Percentiles rank a stretch among this genome's conserved stretches.
Evolutionary conservation across 2,113 vertebrate genomes (phyloP).

Genomic region (Trematocara marginatum): DNA sequence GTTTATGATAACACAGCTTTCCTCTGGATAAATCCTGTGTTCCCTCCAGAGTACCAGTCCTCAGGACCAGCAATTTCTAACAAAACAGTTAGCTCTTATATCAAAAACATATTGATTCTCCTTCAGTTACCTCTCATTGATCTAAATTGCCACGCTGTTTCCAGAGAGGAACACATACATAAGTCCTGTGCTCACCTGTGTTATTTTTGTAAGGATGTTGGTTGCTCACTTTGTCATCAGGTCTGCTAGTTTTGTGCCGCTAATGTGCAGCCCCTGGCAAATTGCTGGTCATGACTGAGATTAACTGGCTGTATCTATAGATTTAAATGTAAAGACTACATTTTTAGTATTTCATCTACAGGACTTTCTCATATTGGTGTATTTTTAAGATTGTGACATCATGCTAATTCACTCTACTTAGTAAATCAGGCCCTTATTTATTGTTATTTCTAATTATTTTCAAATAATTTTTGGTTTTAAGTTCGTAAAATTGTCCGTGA

Average conservation of each 20-base stretch:
- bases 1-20: background rate
- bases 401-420: background rate
- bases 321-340: background rate
- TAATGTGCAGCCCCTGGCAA: background rate
- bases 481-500: background rate
- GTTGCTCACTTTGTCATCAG: background rate
- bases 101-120: background rate
- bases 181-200: background rate
- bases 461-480: background rate
- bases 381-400: background rate
- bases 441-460: background rate
- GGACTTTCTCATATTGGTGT: background rate
- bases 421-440: background rate
- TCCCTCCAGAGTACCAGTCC: background rate
- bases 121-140: background rate
- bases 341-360: background rate
- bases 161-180: background rate
- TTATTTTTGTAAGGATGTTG: background rate
- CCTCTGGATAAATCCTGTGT: background rate
- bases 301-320: background rate
- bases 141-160: background rate
- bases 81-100: background rate
- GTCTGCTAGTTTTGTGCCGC: background rate
- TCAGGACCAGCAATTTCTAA: background rate
- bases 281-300: background rate